Evolutionary conservation across 2,797 vertebrate genomes (phyloP).

Genomic region (Avahi laniger): DNA sequence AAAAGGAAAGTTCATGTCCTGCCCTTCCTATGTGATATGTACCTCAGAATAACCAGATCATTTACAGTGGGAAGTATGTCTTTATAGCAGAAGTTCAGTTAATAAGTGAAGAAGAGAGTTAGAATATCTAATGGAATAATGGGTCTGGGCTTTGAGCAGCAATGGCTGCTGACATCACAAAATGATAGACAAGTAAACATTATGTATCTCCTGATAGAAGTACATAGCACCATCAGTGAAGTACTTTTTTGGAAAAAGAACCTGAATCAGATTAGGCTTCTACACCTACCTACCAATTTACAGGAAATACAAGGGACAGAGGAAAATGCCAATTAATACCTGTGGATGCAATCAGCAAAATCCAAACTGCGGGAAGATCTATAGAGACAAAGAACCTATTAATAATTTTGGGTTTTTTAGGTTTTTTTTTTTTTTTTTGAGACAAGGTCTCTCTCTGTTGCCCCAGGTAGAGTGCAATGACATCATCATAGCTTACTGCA

Average conservation of each 20-base stretch:
- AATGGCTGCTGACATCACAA: not conserved
- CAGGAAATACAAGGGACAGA: not conserved
- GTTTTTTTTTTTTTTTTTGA: not conserved
- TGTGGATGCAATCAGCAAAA: not conserved
- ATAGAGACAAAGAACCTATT: not conserved
- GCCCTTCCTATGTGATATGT: not conserved
- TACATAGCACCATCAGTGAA: not conserved
- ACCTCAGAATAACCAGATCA: not conserved
- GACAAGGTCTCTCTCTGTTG: not conserved
- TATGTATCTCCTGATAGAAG: not conserved
- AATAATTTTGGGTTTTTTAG: too few species aligned
- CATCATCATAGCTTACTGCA: not conserved
- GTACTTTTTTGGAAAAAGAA: not conserved
- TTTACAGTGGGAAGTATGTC: not conserved
- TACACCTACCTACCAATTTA: not conserved
- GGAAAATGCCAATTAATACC: not conserved
- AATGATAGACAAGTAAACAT: not conserved
- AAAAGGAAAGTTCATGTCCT: not conserved
- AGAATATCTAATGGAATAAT: not conserved
- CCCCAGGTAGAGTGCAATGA: not conserved
- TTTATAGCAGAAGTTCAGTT: not conserved
- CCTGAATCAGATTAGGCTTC: not conserved
- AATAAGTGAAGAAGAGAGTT: slow-evolving; percentile 22
- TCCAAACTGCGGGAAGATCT: not conserved
- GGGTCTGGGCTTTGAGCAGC: not conserved